These are phyloP conservation scores for Sebastes ruberrimus DNA, from an alignment of 2,797 vertebrate genomes.

Conservation along the genomic window DNA sequence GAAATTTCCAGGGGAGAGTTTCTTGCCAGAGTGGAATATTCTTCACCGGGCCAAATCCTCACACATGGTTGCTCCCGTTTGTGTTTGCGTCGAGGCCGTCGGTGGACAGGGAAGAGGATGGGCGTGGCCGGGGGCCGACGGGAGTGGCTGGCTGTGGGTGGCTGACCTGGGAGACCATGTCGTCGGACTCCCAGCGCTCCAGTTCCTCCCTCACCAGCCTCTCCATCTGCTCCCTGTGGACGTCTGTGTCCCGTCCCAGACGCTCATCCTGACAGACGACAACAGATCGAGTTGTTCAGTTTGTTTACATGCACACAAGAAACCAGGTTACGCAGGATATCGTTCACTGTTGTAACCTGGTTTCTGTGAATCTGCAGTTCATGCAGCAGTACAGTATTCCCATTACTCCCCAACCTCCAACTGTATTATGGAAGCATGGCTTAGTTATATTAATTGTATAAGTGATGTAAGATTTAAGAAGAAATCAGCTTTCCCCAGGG, in stretches of 20 bases:
- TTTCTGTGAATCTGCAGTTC: not conserved
- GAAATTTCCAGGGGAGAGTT: conserved; percentile 26
- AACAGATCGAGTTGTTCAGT: not conserved
- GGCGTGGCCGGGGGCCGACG: conserved; percentile 81
- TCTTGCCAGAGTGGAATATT: conserved; percentile 28
- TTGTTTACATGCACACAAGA: not conserved
- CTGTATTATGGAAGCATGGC: not conserved
- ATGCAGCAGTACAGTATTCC: not conserved
- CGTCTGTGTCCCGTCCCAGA: conserved; percentile 87
- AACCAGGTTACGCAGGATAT: not conserved
- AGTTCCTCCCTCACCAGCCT: conserved; percentile 92
- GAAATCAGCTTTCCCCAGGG: not conserved
- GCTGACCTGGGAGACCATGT: conserved; percentile 88
- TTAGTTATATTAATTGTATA: not conserved
- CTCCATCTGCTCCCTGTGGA: conserved; percentile 94
- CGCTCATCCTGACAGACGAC: conserved; percentile 87
- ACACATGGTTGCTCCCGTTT: conserved; percentile 80
- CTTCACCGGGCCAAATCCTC: conserved; percentile 37
- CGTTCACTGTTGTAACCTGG: not conserved
- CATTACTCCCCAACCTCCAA: not conserved
- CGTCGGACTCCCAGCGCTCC: conserved; percentile 95
- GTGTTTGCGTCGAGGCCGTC: conserved; percentile 83
- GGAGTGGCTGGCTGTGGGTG: conserved; percentile 84
- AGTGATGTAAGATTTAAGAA: not conserved
- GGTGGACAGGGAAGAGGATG: conserved; percentile 90